These are phyloP conservation scores for Tenthredo amoena DNA, from an alignment of 2,888 invertebrate species.

Conservation along the genomic window DNA sequence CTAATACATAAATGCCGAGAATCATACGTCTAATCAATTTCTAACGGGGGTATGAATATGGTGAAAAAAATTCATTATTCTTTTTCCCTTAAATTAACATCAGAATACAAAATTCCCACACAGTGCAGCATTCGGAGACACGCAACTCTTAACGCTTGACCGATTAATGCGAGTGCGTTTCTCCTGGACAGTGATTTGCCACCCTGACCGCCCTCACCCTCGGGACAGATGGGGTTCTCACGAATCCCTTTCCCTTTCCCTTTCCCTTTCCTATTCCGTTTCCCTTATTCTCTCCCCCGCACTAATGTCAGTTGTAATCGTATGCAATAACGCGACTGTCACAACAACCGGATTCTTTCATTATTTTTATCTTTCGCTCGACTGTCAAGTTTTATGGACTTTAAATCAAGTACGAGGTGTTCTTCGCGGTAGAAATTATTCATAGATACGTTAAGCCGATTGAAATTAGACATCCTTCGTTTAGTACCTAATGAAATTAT, in stretches of 20 bases:
- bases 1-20: not conserved
- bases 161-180: slow-evolving; percentile 37
- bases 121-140: slow-evolving; percentile 52
- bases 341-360: slow-evolving; percentile 61
- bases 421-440: not conserved
- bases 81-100: slow-evolving; percentile 66
- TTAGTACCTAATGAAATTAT: not conserved
- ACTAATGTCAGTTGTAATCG: slow-evolving; percentile 69
- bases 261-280: slow-evolving; percentile 56
- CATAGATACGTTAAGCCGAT: not conserved
- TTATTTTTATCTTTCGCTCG: not conserved
- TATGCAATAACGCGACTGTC: slow-evolving; percentile 68
- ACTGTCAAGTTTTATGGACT: not conserved
- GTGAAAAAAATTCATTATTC: not conserved
- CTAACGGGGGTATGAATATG: not conserved
- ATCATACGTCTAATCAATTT: not conserved
- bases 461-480: not conserved
- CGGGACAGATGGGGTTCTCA: slow-evolving; percentile 75
- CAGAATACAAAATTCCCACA: slow-evolving; percentile 72
- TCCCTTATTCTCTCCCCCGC: slow-evolving; percentile 43
- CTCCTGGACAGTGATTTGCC: slow-evolving; percentile 75
- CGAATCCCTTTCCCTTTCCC: slow-evolving; percentile 59
- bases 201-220: slow-evolving; percentile 69
- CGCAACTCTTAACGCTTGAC: slow-evolving; percentile 55
- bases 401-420: not conserved